Evolutionary conservation across 2,888 invertebrate genomes (phyloP).

Genomic region (Adelognathus sp.): DNA sequence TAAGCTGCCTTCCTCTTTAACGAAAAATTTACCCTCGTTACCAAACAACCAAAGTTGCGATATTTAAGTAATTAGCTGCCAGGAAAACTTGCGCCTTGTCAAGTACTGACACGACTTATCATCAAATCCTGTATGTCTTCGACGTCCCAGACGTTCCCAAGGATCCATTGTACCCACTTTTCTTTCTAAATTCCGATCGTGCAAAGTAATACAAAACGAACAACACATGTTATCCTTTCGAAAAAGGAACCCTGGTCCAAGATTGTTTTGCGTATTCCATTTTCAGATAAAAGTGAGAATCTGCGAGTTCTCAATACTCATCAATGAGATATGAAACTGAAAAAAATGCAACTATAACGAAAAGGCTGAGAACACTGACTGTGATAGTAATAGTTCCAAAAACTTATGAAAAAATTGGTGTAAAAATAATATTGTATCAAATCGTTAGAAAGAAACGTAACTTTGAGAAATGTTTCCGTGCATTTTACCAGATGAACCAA

Average conservation of each 20-base stretch:
- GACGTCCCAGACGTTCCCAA: not conserved
- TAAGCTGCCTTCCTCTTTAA: not conserved
- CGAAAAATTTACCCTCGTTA: constrained; percentile 40
- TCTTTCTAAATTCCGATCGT: not conserved
- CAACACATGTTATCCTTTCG: not conserved
- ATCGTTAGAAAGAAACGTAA: too few species aligned
- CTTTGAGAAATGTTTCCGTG: too few species aligned
- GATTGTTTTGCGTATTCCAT: not conserved
- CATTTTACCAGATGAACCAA: too few species aligned
- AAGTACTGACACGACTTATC: constrained; percentile 15
- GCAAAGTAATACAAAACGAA: not conserved
- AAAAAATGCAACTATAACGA: too few species aligned
- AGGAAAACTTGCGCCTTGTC: not conserved
- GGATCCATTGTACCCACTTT: constrained; percentile 2
- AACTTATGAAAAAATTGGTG: too few species aligned
- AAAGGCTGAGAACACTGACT: too few species aligned
- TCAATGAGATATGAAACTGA: too few species aligned
- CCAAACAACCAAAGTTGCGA: constrained; percentile 36
- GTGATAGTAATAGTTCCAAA: too few species aligned
- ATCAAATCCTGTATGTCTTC: not conserved
- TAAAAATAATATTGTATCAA: too few species aligned
- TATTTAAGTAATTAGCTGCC: constrained; percentile 22
- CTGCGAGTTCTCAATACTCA: too few species aligned
- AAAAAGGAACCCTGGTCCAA: not conserved
- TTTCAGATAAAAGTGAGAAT: too few species aligned